phyloP scores from a whole-genome alignment of 2,888 invertebrate species.

The Caradrina clavipalpis region DNA sequence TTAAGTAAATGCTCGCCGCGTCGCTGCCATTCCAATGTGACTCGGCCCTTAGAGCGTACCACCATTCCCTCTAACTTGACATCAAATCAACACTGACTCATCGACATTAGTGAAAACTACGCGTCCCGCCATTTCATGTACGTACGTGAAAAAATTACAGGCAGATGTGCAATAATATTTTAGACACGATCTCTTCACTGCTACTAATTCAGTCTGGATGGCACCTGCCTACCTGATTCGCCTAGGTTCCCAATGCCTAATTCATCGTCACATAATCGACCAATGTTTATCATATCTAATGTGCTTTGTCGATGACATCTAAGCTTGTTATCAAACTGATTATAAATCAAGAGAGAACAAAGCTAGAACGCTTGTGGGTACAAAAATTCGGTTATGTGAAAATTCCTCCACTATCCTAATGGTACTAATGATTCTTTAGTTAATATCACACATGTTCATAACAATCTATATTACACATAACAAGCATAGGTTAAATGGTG shows the following conservation, averaged over 20 bases:
- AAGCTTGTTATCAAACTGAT: background rate
- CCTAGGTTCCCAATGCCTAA: background rate
- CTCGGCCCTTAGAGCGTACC: too few relatives aligned
- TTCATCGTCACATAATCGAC: background rate
- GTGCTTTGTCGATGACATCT: background rate
- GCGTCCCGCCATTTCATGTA: too few relatives aligned
- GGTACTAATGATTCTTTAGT: background rate
- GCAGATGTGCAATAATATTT: too few relatives aligned
- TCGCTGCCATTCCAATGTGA: too few relatives aligned
- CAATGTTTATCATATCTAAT: background rate
- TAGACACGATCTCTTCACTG: background rate
- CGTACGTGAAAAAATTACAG: too few relatives aligned
- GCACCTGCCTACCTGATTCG: background rate
- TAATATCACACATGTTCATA: background rate
- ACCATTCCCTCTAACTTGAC: too few relatives aligned
- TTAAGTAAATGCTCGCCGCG: too few relatives aligned
- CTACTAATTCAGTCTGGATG: background rate
- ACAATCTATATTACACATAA: background rate
- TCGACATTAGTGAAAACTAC: too few relatives aligned
- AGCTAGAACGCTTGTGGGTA: background rate
- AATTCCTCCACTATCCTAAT: conserved; percentile 12
- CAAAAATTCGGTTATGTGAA: background rate
- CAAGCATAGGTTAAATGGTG: too few relatives aligned
- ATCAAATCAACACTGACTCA: too few relatives aligned
- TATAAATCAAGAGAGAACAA: background rate